Evolutionary conservation across 2,797 vertebrate species (phyloP), one percentile per base, ranked within the genome.

Genomic region (Phoebastria nigripes): DNA sequence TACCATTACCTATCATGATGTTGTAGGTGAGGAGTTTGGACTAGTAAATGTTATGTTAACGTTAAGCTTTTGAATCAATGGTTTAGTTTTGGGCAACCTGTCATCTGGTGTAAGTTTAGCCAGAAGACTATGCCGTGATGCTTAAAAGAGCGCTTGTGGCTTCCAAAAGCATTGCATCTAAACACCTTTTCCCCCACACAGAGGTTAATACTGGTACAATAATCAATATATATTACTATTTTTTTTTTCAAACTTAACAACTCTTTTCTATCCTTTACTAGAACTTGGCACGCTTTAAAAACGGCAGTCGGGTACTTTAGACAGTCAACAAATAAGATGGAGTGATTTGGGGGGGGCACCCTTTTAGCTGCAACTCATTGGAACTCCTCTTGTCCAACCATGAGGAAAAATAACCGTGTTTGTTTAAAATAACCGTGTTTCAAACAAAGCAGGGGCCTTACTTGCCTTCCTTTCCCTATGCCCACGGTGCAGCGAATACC

Each of bases 401-500:
- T 2, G 19, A 74, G 33, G 37, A 46, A 73, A 46, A 51, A 24
- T 3, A 44, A 33, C 17, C 9, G 17, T 28, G 5, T 52, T 67
- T 28, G 5, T 52, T 67, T 51, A 11, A 1, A 63, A 37, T 47
- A 11, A 6, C 6, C 2, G 11, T 4, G 22, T 66, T 86, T 35
- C 12, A 9, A 35, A 55, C 4, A 15, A 62, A 6, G 29, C 39
- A 21, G 61, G 21, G 59, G 15, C n/a, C 44, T 28, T 31, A 49
- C n/a, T 58, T 24, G 11, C 37, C 19, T 33, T 54, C 16, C 39
- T 26, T 44, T 21, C 62, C 16, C 29, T 17, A 0, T n/a, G 47
- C 19, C 61, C 74, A 2, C 0, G 31, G 33, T 1, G 31, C 54
- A 42, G 41, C 1, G 19, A 11, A 8, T 1, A 2, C 11, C 47